Percentiles rank a stretch among this genome's conserved stretches.
phyloP scores from a whole-genome alignment of 1,140 invertebrate genomes.

The Diabrotica virgifera region DNA sequence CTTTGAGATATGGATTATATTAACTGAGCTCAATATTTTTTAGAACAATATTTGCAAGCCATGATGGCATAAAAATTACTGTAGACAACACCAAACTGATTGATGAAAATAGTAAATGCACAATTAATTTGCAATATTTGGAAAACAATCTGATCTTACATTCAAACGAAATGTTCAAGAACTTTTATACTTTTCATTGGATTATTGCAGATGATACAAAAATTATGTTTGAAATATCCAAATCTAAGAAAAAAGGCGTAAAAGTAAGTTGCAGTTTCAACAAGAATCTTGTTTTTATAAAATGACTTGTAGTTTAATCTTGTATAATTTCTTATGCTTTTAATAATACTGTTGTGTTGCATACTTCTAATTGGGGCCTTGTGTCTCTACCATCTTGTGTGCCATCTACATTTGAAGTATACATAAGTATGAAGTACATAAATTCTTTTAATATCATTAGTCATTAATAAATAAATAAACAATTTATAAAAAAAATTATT shows the following conservation, averaged over 20 bases:
- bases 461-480: no score
- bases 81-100: slow-evolving; percentile 33
- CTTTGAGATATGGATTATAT: no score
- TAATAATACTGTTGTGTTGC: no score
- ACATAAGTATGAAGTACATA: no score
- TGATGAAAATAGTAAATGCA: slow-evolving; percentile 23
- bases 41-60: slow-evolving; percentile 31
- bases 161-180: slow-evolving; percentile 10
- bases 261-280: background rate
- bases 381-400: no score
- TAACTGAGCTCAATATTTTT: background rate
- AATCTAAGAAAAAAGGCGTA: background rate
- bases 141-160: slow-evolving; percentile 26
- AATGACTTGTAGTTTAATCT: no score
- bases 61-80: slow-evolving; percentile 32
- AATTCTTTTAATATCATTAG: no score
- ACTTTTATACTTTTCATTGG: slow-evolving; percentile 10
- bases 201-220: slow-evolving; percentile 26
- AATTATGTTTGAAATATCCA: slow-evolving; percentile 23
- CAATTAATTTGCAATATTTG: slow-evolving; percentile 23
- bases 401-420: no score
- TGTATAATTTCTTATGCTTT: no score
- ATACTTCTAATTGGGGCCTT: no score
- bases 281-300: no score
- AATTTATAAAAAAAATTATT: no score